A percentile compares a stretch with the other conserved stretches of the same genome.
Conservation (phyloP, 2,113 vertebrate species). For the Brachyhypopomus occidentalis region DNA sequence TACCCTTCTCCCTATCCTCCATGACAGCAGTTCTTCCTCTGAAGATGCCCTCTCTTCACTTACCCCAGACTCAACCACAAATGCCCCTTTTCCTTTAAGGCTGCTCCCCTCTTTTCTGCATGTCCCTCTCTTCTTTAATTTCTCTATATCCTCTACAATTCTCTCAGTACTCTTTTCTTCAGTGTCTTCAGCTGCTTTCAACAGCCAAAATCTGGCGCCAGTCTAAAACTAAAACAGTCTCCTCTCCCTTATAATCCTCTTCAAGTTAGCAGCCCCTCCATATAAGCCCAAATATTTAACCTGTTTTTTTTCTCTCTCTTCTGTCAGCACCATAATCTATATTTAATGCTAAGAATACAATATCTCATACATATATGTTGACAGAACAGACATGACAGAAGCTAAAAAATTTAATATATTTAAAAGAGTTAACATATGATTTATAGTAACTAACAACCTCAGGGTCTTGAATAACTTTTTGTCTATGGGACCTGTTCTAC, state of each 20-base stretch:
- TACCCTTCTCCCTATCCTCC: constrained; percentile 27
- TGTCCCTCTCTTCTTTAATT: no score
- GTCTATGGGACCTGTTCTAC: background rate
- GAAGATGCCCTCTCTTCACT: constrained; percentile 46
- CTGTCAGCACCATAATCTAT: no score
- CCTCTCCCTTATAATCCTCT: constrained; percentile 14
- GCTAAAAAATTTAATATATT: no score
- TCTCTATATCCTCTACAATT: background rate
- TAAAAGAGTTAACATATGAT: no score
- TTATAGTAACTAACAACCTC: no score
- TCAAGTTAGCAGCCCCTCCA: no score
- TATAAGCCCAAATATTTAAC: no score
- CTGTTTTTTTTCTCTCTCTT: background rate
- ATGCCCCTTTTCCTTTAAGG: background rate
- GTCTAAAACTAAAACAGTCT: constrained; percentile 28
- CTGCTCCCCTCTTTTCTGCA: no score
- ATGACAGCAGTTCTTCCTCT: constrained; percentile 42
- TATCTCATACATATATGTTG: no score
- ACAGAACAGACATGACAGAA: no score
- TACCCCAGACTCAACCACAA: background rate
- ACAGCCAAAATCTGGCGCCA: background rate
- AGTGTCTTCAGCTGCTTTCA: background rate
- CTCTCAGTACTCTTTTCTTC: background rate
- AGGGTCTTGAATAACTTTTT: no score
- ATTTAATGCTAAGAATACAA: no score